Base-by-base conservation (phyloP, 2,888 invertebrate species). In the Nipponacmea schrenckii region DNA sequence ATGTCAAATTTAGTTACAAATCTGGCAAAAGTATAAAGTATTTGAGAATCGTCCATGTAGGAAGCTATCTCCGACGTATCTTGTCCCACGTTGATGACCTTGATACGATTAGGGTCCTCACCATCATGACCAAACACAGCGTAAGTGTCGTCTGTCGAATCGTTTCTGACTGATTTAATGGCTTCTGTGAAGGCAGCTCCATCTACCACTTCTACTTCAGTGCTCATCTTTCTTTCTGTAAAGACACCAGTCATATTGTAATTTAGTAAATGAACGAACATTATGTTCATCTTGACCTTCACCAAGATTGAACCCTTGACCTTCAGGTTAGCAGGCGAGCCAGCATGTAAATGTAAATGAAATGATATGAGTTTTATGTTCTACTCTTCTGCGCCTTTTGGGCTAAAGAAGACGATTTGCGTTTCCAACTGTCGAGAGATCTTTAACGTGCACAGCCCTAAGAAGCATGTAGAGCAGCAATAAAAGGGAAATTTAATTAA, bases 1-100 rank as follows among this genome's bases (percentile, higher is more conserved):
- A 88, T 84, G 73, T 88, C 88, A 77, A 86, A 82, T 8, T 84
- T 82, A 26, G 83, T 84, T 64, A 82, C 80, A 66, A 87, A 82
- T 75, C 87, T 80, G 20, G 86, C 81, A 56, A 88, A 73, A 12
- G 80, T 81, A 72, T 87, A 88, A 83, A 85, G 80, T 50, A 85
- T 84, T 71, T 83, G 77, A 3, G 73, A n/a, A 2, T 83, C 71
- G 31, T 84, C 81, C 71, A 85, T 73, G 62, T 74, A 66, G 0
- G 74, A 74, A 1, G 72, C 77, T 14, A 85, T 69, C 20, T 84
- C 83, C 8, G 77, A 72, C 14, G 80, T 79, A 70, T 79, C 75
- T 48, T 82, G 74, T 1, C 84, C 85, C 4, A 77, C 74, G 62
- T 72, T 75, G 0, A 82, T 14, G 7, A 86, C 79, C 27, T 78